phyloP scores from a whole-genome alignment of 2,888 invertebrate genomes.

The Cristatella mucedo region DNA sequence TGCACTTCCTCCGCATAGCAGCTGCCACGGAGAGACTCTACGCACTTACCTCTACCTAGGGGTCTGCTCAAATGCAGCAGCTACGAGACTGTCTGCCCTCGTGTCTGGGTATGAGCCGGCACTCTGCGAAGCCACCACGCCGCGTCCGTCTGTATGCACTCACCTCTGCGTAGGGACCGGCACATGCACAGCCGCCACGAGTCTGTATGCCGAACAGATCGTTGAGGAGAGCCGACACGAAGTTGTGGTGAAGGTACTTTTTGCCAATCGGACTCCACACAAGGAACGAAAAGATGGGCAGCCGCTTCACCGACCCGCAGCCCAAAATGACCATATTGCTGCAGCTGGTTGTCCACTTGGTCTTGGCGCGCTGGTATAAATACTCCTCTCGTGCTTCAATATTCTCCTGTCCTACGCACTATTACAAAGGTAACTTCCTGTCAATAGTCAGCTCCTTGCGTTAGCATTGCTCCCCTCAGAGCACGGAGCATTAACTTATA shows the following conservation, averaged over 20 bases:
- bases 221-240: constrained; percentile 17
- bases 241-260: constrained; percentile 19
- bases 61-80: no score
- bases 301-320: constrained; percentile 36
- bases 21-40: no score
- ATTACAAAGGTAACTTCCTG: no score
- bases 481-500: no score
- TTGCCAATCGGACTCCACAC: constrained; percentile 44
- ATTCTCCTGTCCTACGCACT: constrained; percentile 10
- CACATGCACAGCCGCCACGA: constrained; percentile 22
- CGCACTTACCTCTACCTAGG: no score
- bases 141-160: no score
- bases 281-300: constrained; percentile 68
- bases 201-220: constrained; percentile 22
- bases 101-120: no score
- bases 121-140: no score
- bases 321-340: constrained; percentile 51
- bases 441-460: no score
- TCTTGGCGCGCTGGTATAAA: constrained; percentile 10
- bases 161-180: constrained; percentile 20
- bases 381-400: constrained; percentile 13
- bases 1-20: no score
- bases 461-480: no score
- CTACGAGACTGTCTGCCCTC: no score
- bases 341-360: neutral